Evolutionary conservation across 2,888 invertebrate species (phyloP).

Genomic region (Siphlonurus alternatus): DNA sequence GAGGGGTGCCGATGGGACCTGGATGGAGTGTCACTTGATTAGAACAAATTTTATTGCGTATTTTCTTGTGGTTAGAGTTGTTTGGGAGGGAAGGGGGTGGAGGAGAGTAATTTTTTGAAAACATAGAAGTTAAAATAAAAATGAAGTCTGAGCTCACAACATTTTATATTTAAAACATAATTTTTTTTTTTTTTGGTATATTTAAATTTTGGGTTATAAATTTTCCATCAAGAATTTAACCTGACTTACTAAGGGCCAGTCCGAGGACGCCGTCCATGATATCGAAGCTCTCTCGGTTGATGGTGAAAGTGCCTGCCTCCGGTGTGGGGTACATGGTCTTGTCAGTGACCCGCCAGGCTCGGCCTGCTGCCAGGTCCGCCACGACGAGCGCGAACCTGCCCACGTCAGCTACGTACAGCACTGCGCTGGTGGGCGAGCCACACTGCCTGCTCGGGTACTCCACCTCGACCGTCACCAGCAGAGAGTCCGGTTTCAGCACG

Average conservation of each 20-base stretch:
- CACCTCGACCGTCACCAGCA: neutral
- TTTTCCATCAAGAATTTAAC: too few relatives aligned
- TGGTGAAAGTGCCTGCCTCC: slow-evolving; percentile 54
- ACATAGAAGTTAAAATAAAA: too few relatives aligned
- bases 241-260: slow-evolving; percentile 31
- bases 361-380: slow-evolving; percentile 53
- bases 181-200: too few relatives aligned
- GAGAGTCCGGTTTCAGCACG: neutral
- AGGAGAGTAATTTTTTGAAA: too few relatives aligned
- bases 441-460: neutral
- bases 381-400: slow-evolving; percentile 48
- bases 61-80: too few relatives aligned
- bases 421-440: slow-evolving; percentile 20
- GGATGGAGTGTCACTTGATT: slow-evolving; percentile 12
- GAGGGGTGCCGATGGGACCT: slow-evolving; percentile 11
- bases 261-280: slow-evolving; percentile 61
- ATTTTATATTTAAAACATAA: too few relatives aligned
- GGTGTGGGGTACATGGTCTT: slow-evolving; percentile 77
- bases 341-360: slow-evolving; percentile 64
- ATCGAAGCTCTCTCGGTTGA: slow-evolving; percentile 47
- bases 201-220: too few relatives aligned
- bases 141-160: too few relatives aligned
- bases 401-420: slow-evolving; percentile 66
- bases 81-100: too few relatives aligned
- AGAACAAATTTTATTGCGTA: neutral